Evolutionary conservation across 2,797 vertebrate species (phyloP).

Genomic region (Aulostomus chinensis): DNA sequence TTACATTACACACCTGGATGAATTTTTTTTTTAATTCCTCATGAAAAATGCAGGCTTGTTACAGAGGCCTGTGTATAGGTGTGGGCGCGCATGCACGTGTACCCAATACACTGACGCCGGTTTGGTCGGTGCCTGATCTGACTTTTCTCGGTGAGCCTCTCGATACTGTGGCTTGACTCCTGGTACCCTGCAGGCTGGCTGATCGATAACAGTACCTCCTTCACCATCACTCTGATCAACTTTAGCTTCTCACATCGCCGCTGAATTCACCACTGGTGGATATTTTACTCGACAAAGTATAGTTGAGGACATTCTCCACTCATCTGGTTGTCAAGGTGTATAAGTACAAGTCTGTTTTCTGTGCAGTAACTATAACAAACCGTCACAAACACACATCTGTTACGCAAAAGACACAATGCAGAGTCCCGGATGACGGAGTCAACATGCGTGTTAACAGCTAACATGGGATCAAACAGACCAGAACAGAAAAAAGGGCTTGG

Average conservation of each 20-base stretch:
- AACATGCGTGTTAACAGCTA: no score
- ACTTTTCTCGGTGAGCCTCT: slow-evolving; percentile 40
- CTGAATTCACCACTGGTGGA: slow-evolving; percentile 1
- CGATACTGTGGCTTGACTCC: slow-evolving; percentile 67
- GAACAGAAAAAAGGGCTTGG: no score
- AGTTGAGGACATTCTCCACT: no score
- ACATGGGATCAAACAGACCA: no score
- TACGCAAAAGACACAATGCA: not conserved
- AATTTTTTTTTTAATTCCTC: slow-evolving; percentile 64
- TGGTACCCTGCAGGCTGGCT: slow-evolving; percentile 42
- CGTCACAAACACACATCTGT: not conserved
- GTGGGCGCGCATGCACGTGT: slow-evolving; percentile 16
- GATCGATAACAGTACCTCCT: slow-evolving; percentile 56
- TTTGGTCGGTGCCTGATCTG: slow-evolving; percentile 24
- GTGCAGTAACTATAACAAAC: not conserved
- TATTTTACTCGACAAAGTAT: no score
- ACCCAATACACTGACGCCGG: no score
- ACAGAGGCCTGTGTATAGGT: slow-evolving; percentile 19
- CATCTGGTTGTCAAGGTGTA: not conserved
- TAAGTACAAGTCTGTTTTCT: not conserved
- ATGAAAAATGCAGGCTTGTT: slow-evolving; percentile 61
- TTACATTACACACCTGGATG: slow-evolving; percentile 67
- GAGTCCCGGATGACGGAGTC: not conserved
- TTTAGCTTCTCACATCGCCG: no score
- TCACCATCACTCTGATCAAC: not conserved